Evolutionary conservation across 1,140 invertebrate species (phyloP).

Genomic region (Phymorhynchus buccinoides): DNA sequence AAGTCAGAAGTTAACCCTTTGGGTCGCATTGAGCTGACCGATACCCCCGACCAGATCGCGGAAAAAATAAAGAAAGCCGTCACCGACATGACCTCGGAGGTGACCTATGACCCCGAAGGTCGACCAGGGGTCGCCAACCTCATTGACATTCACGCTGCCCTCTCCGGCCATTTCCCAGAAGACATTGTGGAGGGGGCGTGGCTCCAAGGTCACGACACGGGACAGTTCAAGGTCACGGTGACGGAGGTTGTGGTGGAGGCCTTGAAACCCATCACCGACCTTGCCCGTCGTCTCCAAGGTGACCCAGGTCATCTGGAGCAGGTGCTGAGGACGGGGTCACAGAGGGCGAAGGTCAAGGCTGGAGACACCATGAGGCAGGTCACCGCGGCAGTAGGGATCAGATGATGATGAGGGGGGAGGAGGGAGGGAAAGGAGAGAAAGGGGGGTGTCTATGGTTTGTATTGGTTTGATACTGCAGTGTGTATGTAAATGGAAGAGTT

Average conservation of each 20-base stretch:
- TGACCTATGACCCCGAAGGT: constrained; percentile 84
- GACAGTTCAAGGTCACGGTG: constrained; percentile 84
- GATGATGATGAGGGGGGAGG: constrained; percentile 40
- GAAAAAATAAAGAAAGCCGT: constrained; percentile 92
- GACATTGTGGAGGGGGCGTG: constrained; percentile 82
- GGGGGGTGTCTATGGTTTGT: too few relatives aligned
- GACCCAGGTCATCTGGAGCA: constrained; percentile 79
- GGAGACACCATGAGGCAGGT: constrained; percentile 82
- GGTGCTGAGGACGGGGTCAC: constrained; percentile 81
- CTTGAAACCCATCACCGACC: constrained; percentile 82
- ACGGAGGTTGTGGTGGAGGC: constrained; percentile 83
- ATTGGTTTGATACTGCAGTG: too few relatives aligned
- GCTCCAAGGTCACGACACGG: constrained; percentile 80
- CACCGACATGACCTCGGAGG: constrained; percentile 89
- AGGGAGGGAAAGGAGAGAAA: too few relatives aligned
- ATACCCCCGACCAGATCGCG: constrained; percentile 83
- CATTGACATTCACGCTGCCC: constrained; percentile 82
- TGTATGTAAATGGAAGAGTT: too few relatives aligned
- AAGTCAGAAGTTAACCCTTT: constrained; percentile 90
- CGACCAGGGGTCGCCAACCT: constrained; percentile 93
- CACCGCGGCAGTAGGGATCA: constrained; percentile 71
- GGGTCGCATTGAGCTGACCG: constrained; percentile 86
- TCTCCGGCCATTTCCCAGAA: constrained; percentile 81
- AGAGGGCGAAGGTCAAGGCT: constrained; percentile 81
- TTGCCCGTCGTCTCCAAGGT: constrained; percentile 78